Percentiles rank a stretch among this genome's conserved stretches.
Evolutionary conservation across 2,888 invertebrate genomes (phyloP).

Genomic region (Antitype chi): DNA sequence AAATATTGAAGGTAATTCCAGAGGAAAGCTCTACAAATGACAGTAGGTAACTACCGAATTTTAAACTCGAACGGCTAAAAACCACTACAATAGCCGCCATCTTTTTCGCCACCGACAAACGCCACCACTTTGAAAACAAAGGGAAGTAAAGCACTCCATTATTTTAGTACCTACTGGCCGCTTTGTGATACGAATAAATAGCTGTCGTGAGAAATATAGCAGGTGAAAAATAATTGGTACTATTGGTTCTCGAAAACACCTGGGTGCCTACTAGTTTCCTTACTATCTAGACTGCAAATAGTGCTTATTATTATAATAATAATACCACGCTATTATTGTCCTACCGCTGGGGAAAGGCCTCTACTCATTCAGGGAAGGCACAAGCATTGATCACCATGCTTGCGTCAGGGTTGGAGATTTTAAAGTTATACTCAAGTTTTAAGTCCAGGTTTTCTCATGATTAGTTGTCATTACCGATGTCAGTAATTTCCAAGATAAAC

Average conservation of each 20-base stretch:
- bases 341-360: not conserved
- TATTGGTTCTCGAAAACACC: constrained; percentile 29
- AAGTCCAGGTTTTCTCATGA: too few relatives aligned
- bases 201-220: constrained; percentile 74
- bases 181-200: constrained; percentile 72
- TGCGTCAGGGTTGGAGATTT: too few relatives aligned
- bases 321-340: not conserved
- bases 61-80: constrained; percentile 8
- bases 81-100: constrained; percentile 31
- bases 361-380: too few relatives aligned
- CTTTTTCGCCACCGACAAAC: constrained; percentile 41
- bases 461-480: too few relatives aligned
- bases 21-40: constrained; percentile 3
- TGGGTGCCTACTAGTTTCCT: constrained; percentile 2
- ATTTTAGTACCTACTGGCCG: constrained; percentile 66
- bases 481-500: too few relatives aligned
- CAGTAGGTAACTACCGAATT: constrained; percentile 11
- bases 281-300: constrained; percentile 20
- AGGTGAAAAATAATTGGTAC: constrained; percentile 69
- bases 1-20: not conserved
- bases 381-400: too few relatives aligned
- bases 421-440: too few relatives aligned
- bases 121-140: constrained; percentile 56
- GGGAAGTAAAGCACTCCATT: constrained; percentile 67
- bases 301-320: not conserved